phyloP scores from a whole-genome alignment of 2,113 vertebrate genomes.

The Salminus brasiliensis region DNA sequence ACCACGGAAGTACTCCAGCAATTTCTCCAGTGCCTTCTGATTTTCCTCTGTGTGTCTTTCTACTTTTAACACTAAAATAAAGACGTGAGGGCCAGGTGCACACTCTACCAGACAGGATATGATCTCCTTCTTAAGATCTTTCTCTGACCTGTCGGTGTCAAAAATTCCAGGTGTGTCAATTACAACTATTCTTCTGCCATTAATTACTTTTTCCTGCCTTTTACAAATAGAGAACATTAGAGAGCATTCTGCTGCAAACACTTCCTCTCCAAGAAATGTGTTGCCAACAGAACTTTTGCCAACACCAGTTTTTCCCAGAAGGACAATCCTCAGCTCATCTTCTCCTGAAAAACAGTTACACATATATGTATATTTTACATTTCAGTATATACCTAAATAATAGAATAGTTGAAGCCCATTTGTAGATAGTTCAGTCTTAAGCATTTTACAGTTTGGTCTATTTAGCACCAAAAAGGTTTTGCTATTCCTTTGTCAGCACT shows the following conservation, averaged over 20 bases:
- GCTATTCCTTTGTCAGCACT: too few species aligned
- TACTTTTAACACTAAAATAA: background rate
- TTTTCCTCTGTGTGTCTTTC: background rate
- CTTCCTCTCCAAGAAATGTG: background rate
- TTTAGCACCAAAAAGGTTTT: too few species aligned
- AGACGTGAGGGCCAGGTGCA: background rate
- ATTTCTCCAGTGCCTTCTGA: background rate
- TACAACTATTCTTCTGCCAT: background rate
- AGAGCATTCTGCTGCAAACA: background rate
- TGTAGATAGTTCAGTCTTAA: too few species aligned
- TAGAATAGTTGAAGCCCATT: too few species aligned
- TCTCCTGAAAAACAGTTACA: background rate
- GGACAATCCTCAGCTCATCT: background rate
- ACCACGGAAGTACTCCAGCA: background rate
- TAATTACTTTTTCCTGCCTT: background rate
- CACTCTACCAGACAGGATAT: background rate
- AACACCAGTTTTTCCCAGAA: background rate
- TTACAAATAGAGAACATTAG: background rate
- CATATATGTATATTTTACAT: too few species aligned
- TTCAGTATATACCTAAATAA: too few species aligned
- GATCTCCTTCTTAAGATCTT: background rate
- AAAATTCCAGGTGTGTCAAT: slow-evolving; percentile 3
- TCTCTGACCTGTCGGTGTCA: background rate
- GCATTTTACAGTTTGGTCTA: too few species aligned
- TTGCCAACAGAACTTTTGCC: slow-evolving; percentile 1